Evolutionary conservation across 2,888 invertebrate species (phyloP).

Genomic region (Mythimna vitellina): DNA sequence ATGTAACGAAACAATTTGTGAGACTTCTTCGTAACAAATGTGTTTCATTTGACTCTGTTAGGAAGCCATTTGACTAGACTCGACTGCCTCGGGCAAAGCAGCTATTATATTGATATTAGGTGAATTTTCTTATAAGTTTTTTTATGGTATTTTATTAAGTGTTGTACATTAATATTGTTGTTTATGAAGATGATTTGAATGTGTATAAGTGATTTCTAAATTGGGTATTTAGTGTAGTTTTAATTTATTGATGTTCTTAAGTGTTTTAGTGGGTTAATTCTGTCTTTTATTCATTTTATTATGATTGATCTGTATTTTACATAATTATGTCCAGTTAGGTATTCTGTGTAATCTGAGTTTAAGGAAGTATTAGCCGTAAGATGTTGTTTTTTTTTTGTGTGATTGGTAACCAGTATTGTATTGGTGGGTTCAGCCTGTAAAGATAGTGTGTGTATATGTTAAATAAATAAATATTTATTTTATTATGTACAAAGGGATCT

Average conservation of each 20-base stretch:
- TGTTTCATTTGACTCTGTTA: slow-evolving; percentile 75
- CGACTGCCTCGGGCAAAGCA: slow-evolving; percentile 51
- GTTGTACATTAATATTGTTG: slow-evolving; percentile 45
- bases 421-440: too few species aligned
- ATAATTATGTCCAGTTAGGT: too few species aligned
- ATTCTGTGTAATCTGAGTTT: too few species aligned
- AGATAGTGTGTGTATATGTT: too few species aligned
- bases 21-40: slow-evolving; percentile 63
- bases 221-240: slow-evolving; percentile 22
- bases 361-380: too few species aligned
- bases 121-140: slow-evolving; percentile 49
- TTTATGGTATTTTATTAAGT: slow-evolving; percentile 49
- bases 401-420: too few species aligned
- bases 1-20: slow-evolving; percentile 74
- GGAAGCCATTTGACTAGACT: slow-evolving; percentile 55
- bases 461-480: too few species aligned
- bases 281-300: background rate
- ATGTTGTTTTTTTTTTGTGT: too few species aligned
- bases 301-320: too few species aligned
- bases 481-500: too few species aligned
- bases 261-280: background rate
- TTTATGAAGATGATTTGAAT: slow-evolving; percentile 39
- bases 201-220: slow-evolving; percentile 37
- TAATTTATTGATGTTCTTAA: slow-evolving; percentile 11
- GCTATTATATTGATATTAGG: slow-evolving; percentile 72